Base-by-base conservation (phyloP, 2,888 invertebrate species). In the Pediacus dermestoides region DNA sequence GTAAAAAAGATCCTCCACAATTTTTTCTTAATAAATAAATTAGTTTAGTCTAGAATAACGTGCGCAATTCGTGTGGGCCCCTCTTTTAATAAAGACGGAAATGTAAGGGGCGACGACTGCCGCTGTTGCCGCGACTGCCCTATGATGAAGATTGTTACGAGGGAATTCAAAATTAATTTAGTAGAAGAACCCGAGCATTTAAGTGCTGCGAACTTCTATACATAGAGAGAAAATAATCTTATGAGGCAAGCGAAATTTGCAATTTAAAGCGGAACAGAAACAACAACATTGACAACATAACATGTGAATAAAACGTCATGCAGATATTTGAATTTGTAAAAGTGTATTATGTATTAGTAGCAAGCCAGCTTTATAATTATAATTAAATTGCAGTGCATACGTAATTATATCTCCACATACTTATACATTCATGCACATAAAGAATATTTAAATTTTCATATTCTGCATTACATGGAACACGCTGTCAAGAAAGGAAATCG, bases 131-230 rank as follows among this genome's bases (percentile, higher is more conserved):
- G 40, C 34, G 28, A 47, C 39, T 41, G 39, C 52, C 53, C 52
- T 44, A 38, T 42, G n/a, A n/a, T n/a, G n/a, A 18, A 18, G 6
- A 18, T 18, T 42, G 48, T 42, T 37, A 36, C 40, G 45, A 53
- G 52, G 56, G 56, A 54, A 63, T 61, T 53, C 55, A 53, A 61
- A 61, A 61, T 62, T 63, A 63, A 63, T 63, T 62, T 61, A 55
- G 58, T 54, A 58, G 58, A 61, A 61, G 60, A 55, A 18, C 6
- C 52, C 54, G 52, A 57, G 50, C 53, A 48, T 56, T 59, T 58
- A 57, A 52, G 52, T 53, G 38, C 40, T 47, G 30, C 38, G 37
- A 49, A 42, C 46, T 34, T 36, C 41, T 35, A 32, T 30, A 36
- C 40, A 41, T 51, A 45, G 34, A 43, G 36, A 50, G 48, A 52